Percentiles rank a stretch among this genome's conserved stretches.
phyloP scores from a whole-genome alignment of 2,797 vertebrate species.

The Morelia viridis region DNA sequence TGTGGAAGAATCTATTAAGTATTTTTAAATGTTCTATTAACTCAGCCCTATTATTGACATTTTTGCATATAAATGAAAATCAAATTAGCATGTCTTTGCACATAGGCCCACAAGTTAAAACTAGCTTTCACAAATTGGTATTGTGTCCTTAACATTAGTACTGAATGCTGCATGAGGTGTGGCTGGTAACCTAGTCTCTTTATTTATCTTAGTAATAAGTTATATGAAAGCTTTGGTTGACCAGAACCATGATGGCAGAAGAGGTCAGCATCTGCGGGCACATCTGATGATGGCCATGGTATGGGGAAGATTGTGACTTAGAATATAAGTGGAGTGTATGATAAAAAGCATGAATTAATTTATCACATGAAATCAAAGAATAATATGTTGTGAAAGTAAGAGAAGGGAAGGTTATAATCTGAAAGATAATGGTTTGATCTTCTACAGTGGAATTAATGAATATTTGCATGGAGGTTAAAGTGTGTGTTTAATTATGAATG shows the following conservation, averaged over 20 bases:
- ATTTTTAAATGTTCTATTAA: constrained; percentile 35
- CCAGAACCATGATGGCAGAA: not conserved
- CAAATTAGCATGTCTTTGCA: constrained; percentile 1
- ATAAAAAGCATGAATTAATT: not conserved
- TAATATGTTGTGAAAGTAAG: not conserved
- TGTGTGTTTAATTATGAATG: not conserved
- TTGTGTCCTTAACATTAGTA: not conserved
- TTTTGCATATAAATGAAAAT: not conserved
- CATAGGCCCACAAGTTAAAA: not conserved
- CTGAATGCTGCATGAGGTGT: not conserved
- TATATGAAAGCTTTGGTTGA: not conserved
- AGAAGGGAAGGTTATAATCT: not conserved
- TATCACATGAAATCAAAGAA: not conserved
- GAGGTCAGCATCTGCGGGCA: not conserved
- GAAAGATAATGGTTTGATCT: not conserved
- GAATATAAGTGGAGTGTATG: not conserved
- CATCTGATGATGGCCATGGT: not conserved
- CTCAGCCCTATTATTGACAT: constrained; percentile 27
- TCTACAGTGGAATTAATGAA: not conserved
- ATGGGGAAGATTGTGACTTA: not conserved
- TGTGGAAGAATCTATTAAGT: constrained; percentile 28
- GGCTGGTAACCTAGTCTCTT: not conserved
- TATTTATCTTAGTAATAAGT: not conserved
- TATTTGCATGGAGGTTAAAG: not conserved
- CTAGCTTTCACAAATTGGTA: not conserved